Conservation (phyloP, 1,140 invertebrate species). For the Pseudoatta argentina region DNA sequence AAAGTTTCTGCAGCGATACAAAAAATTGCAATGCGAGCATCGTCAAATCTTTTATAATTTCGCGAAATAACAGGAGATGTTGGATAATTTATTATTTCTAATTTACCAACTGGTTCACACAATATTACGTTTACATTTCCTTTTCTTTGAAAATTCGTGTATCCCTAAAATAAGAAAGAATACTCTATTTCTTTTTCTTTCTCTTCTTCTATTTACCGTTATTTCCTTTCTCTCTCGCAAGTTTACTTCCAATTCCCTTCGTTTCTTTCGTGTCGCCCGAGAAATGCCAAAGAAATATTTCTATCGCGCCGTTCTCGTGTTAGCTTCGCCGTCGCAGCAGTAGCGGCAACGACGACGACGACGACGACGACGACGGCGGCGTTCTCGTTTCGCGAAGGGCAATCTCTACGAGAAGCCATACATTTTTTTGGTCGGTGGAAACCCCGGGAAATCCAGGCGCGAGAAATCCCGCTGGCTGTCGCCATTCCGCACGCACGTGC, state of each 20-base stretch:
- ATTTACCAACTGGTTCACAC: neutral
- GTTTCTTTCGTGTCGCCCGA: slow-evolving; percentile 2
- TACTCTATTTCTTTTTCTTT: neutral
- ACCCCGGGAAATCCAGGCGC: slow-evolving; percentile 60
- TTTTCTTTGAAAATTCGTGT: neutral
- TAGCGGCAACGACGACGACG: neutral
- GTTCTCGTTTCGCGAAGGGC: slow-evolving; percentile 15
- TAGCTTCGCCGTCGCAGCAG: neutral
- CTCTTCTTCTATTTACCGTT: neutral
- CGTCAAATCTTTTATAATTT: neutral
- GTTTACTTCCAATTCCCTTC: neutral
- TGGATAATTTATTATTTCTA: neutral
- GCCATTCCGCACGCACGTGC: slow-evolving; percentile 64
- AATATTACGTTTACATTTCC: neutral
- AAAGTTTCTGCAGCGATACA: neutral
- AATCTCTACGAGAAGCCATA: slow-evolving; percentile 65
- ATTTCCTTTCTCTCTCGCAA: neutral
- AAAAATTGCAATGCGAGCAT: neutral
- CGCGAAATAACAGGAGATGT: neutral
- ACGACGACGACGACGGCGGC: neutral
- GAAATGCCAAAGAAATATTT: slow-evolving; percentile 12
- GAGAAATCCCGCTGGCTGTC: slow-evolving; percentile 62
- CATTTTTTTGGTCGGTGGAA: slow-evolving; percentile 52
- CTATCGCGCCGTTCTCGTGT: slow-evolving; percentile 22
- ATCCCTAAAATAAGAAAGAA: neutral